Evolutionary conservation across 2,888 invertebrate genomes (phyloP).

Genomic region (Deilephila porcellus): DNA sequence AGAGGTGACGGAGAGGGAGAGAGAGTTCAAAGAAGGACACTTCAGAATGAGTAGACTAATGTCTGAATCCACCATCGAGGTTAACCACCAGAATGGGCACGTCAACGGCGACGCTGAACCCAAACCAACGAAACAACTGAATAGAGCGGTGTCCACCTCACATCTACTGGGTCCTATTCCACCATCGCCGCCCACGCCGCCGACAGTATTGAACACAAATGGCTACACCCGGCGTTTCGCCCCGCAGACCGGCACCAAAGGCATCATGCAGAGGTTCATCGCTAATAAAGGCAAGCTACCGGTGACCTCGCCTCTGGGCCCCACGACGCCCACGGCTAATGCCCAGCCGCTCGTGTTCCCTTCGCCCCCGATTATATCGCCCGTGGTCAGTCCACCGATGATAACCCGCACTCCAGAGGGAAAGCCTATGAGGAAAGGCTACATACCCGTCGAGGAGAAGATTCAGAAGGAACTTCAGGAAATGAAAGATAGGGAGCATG

Average conservation of each 20-base stretch:
- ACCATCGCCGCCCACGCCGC: conserved; percentile 69
- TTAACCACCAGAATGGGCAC: conserved; percentile 77
- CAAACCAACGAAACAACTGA: conserved; percentile 62
- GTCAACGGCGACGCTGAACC: conserved; percentile 67
- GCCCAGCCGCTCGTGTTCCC: conserved; percentile 66
- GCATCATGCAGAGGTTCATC: conserved; percentile 94
- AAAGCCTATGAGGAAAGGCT: conserved; percentile 89
- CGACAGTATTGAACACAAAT: conserved; percentile 72
- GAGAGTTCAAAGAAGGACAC: conserved; percentile 89
- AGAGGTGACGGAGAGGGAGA: conserved; percentile 93
- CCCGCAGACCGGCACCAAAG: conserved; percentile 88
- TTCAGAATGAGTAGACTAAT: conserved; percentile 75
- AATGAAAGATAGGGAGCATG: conserved; percentile 92
- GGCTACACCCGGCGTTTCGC: conserved; percentile 86
- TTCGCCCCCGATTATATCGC: conserved; percentile 60
- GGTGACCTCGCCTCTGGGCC: conserved; percentile 59
- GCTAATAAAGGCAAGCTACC: conserved; percentile 90
- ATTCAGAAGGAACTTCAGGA: conserved; percentile 94
- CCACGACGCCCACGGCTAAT: conserved; percentile 55
- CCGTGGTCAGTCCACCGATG: conserved; percentile 65
- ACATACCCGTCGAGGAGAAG: conserved; percentile 93
- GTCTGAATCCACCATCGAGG: conserved; percentile 79
- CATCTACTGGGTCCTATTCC: conserved; percentile 72
- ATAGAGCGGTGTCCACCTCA: conserved; percentile 77
- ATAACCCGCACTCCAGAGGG: conserved; percentile 85